Evolutionary conservation across 2,888 invertebrate species (phyloP).

Genomic region (Habroteleia sp.): DNA sequence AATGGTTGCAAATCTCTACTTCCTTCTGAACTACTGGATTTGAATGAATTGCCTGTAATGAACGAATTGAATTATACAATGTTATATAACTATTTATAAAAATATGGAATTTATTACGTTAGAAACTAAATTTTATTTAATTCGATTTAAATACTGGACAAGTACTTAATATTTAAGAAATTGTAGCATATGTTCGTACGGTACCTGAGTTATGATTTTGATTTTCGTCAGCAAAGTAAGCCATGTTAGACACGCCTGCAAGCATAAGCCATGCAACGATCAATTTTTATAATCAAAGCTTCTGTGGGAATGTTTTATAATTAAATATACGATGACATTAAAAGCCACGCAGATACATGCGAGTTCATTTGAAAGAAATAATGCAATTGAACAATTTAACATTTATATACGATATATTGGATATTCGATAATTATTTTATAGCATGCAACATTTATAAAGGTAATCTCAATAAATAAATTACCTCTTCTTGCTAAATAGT

Average conservation of each 20-base stretch:
- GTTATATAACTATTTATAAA: too few species aligned
- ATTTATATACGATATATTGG: background rate
- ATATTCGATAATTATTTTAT: background rate
- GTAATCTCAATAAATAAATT: constrained; percentile 1
- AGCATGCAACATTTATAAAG: background rate
- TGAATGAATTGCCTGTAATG: constrained; percentile 81
- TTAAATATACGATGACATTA: constrained; percentile 6
- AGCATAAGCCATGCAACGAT: constrained; percentile 81
- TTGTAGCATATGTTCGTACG: too few species aligned
- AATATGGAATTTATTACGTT: too few species aligned
- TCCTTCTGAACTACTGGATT: constrained; percentile 81
- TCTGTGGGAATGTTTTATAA: constrained; percentile 34
- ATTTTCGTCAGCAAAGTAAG: constrained; percentile 89
- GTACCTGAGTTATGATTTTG: constrained; percentile 84
- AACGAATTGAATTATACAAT: background rate
- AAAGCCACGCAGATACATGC: constrained; percentile 30
- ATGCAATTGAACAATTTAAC: constrained; percentile 3
- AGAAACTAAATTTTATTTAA: too few species aligned
- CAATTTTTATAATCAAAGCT: constrained; percentile 72
- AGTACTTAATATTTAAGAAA: too few species aligned
- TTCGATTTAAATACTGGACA: too few species aligned
- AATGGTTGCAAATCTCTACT: constrained; percentile 82
- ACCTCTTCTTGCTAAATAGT: constrained; percentile 77
- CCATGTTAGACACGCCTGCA: constrained; percentile 88
- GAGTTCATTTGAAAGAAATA: constrained; percentile 7